Percentiles rank a stretch among this genome's conserved stretches.
phyloP scores from a whole-genome alignment of 2,888 invertebrate genomes.

The Saturnia japonica region DNA sequence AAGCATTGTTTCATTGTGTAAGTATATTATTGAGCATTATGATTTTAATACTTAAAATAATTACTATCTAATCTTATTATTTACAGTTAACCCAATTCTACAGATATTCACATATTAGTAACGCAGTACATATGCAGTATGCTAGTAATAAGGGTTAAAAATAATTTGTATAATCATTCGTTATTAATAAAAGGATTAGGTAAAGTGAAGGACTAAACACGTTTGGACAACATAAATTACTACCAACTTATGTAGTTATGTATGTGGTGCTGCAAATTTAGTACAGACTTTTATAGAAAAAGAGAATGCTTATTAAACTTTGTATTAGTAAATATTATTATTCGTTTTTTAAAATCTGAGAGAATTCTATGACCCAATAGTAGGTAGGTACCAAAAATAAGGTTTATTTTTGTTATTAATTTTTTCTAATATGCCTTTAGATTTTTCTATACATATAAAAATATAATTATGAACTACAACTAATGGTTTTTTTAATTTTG shows the following conservation, averaged over 20 bases:
- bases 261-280: no score
- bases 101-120: neutral
- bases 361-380: neutral
- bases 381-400: neutral
- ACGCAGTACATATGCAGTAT: no score
- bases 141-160: neutral
- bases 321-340: no score
- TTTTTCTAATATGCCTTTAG: neutral
- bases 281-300: no score
- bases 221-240: no score
- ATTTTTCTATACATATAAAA: neutral
- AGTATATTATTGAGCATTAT: constrained; percentile 71
- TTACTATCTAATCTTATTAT: constrained; percentile 1
- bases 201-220: no score
- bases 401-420: neutral
- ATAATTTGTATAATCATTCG: neutral
- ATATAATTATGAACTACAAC: neutral
- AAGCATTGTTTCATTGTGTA: no score
- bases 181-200: no score
- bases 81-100: neutral
- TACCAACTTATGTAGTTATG: no score
- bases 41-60: constrained; percentile 47
- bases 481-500: constrained; percentile 40
- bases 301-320: no score
- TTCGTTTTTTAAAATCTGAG: neutral